Evolutionary conservation across 2,888 invertebrate species (phyloP), one percentile per base, ranked within the genome.

Genomic region (Agrypnus murinus): DNA sequence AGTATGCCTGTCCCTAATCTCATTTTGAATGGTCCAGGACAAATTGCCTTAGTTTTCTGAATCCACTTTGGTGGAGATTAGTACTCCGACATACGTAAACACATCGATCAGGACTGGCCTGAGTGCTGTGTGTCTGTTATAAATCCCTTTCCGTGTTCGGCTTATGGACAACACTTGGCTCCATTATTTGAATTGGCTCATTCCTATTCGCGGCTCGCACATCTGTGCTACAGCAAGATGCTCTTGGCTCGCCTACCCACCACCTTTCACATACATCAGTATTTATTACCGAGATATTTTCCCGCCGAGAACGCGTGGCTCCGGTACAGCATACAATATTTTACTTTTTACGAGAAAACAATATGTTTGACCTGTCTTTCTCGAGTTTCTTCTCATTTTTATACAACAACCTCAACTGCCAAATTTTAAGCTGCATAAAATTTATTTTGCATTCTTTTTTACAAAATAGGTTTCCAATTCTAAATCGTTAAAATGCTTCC

Each of bases 181-280:
- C 67, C 72, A 74, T 74, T 74, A 74, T 74, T 74, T 69, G 72
- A 72, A 74, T 74, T 74, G 74, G 74, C 70, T 74, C 72, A 74
- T 74, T 74, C 70, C 72, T 74, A 74, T 74, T 74, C 74, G 72
- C 70, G 57, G 58, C 64, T 67, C 67, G 69, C 64, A 66, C 72
- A 74, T 74, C 72, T 74, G 72, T 69, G 69, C 74, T 69, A 59
- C 48, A 60, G 60, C 62, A 60, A 57, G 63, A 65, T 48, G 63
- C 70, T 62, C 63, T 63, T 46, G 57, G 60, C 64, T 62, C 66
- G 55, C 63, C 66, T 55, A 63, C 65, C 65, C 64, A 40, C 65
- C 62, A 57, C 66, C 65, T 64, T 65, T 64, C 64, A 72, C 73
- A 73, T 73, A 70, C 73, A 70, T 73, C 73, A 73, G 69, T 73